Base-by-base conservation (phyloP, 1,140 invertebrate genomes). In the Tribolium castaneum region DNA sequence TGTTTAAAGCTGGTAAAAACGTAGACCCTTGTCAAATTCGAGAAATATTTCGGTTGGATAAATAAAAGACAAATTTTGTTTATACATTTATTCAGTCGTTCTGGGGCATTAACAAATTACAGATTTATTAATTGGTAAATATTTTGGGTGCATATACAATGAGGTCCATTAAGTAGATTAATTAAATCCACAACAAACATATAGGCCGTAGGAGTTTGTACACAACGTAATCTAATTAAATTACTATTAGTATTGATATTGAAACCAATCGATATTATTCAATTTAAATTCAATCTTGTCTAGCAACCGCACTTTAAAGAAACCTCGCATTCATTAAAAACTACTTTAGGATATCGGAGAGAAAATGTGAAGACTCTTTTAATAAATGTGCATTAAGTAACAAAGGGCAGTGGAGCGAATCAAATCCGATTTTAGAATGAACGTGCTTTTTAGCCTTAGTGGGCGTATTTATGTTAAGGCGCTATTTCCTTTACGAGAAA, bases 311-410 rank as follows among this genome's bases (percentile, higher is more conserved):
- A 39, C 34, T 7, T 39, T 45, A 30, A 30, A 30, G 25, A 30
- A 30, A 30, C 25, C 25, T 30, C 25, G 6, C 6, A 62, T 66
- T 66, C 59, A 66, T 66, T 66, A 66, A 66, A 66, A 66, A 66
- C 59, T 66, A 66, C 59, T 66, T 66, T 66, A 30, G 12, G 25
- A 35, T 66, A 13, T 66, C 30, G 25, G 6, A 35, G 30, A 66
- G 59, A 22, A 34, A 35, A 66, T 52, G 13, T 35, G 59, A 34
- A 12, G 14, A 66, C 25, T 35, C 10, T 66, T 35, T 66, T 66
- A 66, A 66, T 66, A 66, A 66, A 66, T 35, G 59, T 66, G 30
- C 59, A 66, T 66, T 66, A 66, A 66, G 25, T 66, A 66, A 66
- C 59, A 66, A 66, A 66, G 30, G 30, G 59, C 59, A 66, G 14